phyloP scores from a whole-genome alignment of 2,797 vertebrate species.

The Ceyx erithaca region DNA sequence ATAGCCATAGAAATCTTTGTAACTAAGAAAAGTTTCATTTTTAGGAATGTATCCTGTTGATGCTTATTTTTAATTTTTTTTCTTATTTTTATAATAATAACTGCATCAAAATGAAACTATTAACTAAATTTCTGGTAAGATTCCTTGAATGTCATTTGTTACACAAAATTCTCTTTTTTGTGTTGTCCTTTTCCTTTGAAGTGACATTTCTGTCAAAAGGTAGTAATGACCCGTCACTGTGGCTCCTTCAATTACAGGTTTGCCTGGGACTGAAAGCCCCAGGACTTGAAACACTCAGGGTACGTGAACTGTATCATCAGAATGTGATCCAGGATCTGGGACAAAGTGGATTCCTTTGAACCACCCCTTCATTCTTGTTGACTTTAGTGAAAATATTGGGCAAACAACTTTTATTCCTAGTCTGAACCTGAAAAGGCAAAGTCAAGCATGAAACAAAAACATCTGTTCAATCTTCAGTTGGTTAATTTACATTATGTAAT shows the following conservation, averaged over 20 bases:
- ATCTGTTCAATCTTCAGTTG: neutral
- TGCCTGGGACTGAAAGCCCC: neutral
- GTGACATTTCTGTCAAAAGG: neutral
- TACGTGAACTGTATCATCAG: neutral
- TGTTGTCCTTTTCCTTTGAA: neutral
- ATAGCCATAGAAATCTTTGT: neutral
- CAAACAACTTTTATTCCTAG: neutral
- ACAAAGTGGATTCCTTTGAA: neutral
- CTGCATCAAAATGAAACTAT: neutral
- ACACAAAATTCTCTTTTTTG: neutral
- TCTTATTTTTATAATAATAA: neutral
- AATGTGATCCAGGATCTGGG: neutral
- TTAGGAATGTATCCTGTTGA: neutral
- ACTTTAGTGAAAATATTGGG: neutral
- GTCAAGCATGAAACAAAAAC: neutral
- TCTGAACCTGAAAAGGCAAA: neutral
- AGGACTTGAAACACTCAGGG: rapidly evolving
- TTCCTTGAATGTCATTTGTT: neutral
- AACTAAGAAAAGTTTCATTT: neutral
- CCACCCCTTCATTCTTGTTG: neutral
- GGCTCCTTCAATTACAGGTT: neutral
- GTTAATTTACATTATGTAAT: neutral
- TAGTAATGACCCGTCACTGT: rapidly evolving
- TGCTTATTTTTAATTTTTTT: neutral
- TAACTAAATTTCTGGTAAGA: neutral